A percentile compares a stretch with the other conserved stretches of the same genome.
Conservation (phyloP, 1,140 invertebrate species). For the Linepithema humile region DNA sequence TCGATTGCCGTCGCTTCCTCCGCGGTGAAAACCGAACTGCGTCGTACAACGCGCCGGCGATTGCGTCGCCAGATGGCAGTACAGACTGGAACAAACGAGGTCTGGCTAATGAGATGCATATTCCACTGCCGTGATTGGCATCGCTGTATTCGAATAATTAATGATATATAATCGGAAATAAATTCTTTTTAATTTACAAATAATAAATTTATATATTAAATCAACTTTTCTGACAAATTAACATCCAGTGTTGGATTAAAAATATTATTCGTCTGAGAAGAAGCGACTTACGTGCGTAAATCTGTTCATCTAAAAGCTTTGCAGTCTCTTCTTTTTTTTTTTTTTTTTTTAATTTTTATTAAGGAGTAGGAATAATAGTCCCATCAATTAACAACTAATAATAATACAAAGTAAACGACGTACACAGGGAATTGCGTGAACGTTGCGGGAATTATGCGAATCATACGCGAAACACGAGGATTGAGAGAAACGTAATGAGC, state of each 20-base stretch:
- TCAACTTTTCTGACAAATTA: too few species aligned
- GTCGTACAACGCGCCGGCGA: conserved; percentile 53
- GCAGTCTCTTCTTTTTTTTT: not conserved
- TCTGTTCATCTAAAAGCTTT: too few species aligned
- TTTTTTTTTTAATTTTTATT: not conserved
- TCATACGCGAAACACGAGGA: conserved; percentile 19
- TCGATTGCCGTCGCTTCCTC: conserved; percentile 61
- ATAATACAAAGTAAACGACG: conserved; percentile 23
- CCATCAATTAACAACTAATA: conserved; percentile 6
- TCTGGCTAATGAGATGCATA: not conserved
- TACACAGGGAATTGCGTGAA: conserved; percentile 29
- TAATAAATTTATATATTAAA: too few species aligned
- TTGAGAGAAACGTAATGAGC: conserved; percentile 40
- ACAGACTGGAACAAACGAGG: conserved; percentile 68
- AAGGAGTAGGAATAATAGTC: not conserved
- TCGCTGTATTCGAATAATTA: not conserved
- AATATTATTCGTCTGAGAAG: too few species aligned
- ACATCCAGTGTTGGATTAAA: too few species aligned
- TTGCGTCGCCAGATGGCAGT: conserved; percentile 75
- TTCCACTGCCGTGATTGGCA: not conserved
- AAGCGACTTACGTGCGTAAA: too few species aligned
- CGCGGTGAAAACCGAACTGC: conserved; percentile 73
- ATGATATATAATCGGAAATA: not conserved
- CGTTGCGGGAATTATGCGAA: conserved; percentile 9
- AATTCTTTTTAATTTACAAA: too few species aligned